Percentiles rank a stretch among this genome's conserved stretches.
Evolutionary conservation across 2,888 invertebrate species (phyloP).

Genomic region (Melangyna quadrimaculata): DNA sequence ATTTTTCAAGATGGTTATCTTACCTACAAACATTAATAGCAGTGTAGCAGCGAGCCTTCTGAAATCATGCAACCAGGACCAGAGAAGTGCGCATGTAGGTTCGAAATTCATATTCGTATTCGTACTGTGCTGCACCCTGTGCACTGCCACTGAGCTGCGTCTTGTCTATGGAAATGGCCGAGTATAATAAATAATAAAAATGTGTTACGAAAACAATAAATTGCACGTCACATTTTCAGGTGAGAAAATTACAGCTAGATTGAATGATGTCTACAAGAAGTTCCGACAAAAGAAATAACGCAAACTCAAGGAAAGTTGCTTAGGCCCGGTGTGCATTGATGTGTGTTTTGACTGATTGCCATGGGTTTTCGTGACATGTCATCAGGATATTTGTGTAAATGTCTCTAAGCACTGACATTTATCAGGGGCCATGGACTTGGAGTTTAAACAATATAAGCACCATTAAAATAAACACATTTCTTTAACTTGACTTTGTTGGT

Average conservation of each 20-base stretch:
- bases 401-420: conserved; percentile 66
- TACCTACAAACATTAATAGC: conserved; percentile 79
- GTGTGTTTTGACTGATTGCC: conserved; percentile 68
- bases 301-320: conserved; percentile 43
- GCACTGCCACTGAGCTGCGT: not conserved
- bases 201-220: conserved; percentile 71
- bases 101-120: too few species aligned
- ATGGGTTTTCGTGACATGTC: conserved; percentile 65
- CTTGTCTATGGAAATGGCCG: conserved; percentile 46
- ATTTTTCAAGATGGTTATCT: conserved; percentile 81
- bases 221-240: conserved; percentile 71
- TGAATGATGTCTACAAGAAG: conserved; percentile 70
- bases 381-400: conserved; percentile 68
- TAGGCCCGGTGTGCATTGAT: conserved; percentile 34
- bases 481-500: conserved; percentile 55
- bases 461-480: conserved; percentile 64
- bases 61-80: conserved; percentile 66
- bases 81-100: conserved; percentile 17
- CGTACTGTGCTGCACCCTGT: conserved; percentile 11
- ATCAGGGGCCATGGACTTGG: conserved; percentile 38
- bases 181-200: conserved; percentile 70
- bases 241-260: conserved; percentile 72
- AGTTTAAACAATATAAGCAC: conserved; percentile 49
- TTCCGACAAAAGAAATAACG: conserved; percentile 69
- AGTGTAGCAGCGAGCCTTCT: conserved; percentile 54